Evolutionary conservation across 2,888 invertebrate genomes (phyloP).

Genomic region (Monoplex corrugatus): DNA sequence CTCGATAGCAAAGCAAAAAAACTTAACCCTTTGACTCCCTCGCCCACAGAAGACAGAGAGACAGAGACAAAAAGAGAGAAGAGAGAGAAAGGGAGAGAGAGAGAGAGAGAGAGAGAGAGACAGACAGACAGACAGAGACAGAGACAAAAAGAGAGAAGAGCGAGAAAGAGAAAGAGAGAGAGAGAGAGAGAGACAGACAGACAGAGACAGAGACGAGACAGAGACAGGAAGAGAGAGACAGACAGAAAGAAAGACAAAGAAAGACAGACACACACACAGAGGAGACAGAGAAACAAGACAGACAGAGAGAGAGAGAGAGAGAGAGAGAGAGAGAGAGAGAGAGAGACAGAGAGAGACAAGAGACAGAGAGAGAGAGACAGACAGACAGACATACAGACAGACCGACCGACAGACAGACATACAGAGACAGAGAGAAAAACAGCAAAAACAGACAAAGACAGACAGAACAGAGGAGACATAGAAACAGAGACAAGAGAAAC

Average conservation of each 20-base stretch:
- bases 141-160: too few relatives aligned
- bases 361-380: not conserved
- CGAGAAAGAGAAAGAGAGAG: not conserved
- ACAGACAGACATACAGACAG: not conserved
- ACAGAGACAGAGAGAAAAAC: not conserved
- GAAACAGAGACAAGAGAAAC: too few relatives aligned
- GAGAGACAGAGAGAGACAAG: conserved; percentile 12
- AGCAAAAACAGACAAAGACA: not conserved
- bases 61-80: too few relatives aligned
- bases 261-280: not conserved
- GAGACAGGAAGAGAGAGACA: not conserved
- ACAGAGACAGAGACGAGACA: not conserved
- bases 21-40: too few relatives aligned
- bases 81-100: not conserved
- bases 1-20: too few relatives aligned
- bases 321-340: conserved; percentile 12
- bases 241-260: not conserved
- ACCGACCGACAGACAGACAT: not conserved
- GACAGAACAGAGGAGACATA: not conserved
- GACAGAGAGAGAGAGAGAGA: conserved; percentile 6
- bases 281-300: not conserved
- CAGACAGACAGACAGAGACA: not conserved
- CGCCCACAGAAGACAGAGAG: too few relatives aligned
- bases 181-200: not conserved
- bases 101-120: too few relatives aligned